Evolutionary conservation across 2,888 invertebrate species (phyloP).

Genomic region (Meiosimyza platycephala): DNA sequence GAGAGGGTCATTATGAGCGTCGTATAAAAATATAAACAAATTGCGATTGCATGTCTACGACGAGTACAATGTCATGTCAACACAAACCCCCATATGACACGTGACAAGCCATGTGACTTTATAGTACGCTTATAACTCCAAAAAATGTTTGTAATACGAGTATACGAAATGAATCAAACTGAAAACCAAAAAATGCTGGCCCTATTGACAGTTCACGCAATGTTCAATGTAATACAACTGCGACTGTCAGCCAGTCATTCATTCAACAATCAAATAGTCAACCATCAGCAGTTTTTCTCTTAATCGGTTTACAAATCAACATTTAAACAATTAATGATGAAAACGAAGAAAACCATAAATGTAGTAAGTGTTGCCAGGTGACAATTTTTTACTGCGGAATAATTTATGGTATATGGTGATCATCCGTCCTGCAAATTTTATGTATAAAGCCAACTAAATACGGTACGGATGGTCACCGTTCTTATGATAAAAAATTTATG

Average conservation of each 20-base stretch:
- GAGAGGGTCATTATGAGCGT: neutral
- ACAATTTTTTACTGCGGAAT: too few relatives aligned
- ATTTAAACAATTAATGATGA: constrained; percentile 29
- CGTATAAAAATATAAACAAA: constrained; percentile 16
- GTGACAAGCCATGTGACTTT: constrained; percentile 19
- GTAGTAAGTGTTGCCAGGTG: too few relatives aligned
- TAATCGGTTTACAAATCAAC: constrained; percentile 28
- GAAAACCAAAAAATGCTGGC: neutral
- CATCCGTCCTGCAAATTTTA: too few relatives aligned
- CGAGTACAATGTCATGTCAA: neutral
- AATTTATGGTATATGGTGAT: too few relatives aligned
- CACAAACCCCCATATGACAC: neutral
- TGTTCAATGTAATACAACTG: neutral
- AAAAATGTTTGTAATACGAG: neutral
- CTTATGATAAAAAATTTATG: too few relatives aligned
- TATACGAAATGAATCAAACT: neutral
- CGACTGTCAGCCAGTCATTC: neutral
- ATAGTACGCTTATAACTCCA: neutral
- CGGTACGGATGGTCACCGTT: too few relatives aligned
- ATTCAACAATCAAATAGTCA: constrained; percentile 2
- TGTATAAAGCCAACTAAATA: too few relatives aligned
- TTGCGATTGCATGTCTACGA: constrained; percentile 22
- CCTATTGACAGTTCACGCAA: constrained; percentile 25
- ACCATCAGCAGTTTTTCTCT: neutral
- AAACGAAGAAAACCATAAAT: neutral